These are phyloP conservation scores for Drosophila hamatofila DNA, from an alignment of 2,888 invertebrate genomes.

Conservation along the genomic window DNA sequence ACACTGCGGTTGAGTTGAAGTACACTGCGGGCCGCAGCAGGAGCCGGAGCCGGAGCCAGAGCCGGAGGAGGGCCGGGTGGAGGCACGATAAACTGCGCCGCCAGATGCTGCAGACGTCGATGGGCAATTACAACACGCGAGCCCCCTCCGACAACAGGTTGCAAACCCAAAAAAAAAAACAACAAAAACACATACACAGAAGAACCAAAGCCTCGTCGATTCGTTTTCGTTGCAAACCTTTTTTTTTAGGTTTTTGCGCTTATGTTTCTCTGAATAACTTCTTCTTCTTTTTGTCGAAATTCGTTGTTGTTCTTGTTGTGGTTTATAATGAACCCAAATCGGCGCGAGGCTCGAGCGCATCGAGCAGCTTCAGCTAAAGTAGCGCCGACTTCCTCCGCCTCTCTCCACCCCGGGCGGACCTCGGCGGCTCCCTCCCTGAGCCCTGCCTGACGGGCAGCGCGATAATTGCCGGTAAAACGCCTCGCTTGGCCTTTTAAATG, in stretches of 20 bases:
- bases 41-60: not conserved
- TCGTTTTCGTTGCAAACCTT: conserved; percentile 15
- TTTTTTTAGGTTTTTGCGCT: conserved; percentile 23
- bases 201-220: conserved; percentile 34
- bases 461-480: conserved; percentile 82
- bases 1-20: conserved; percentile 69
- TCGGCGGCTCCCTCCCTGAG: conserved; percentile 2
- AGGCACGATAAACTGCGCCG: conserved; percentile 68
- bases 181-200: no score
- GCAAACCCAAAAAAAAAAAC: conserved; percentile 21
- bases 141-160: conserved; percentile 54
- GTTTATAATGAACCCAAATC: conserved; percentile 71
- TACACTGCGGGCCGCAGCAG: not conserved
- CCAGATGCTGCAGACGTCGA: conserved; percentile 71
- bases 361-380: conserved; percentile 26
- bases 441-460: conserved; percentile 53
- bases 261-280: conserved; percentile 39
- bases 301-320: conserved; percentile 54
- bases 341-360: conserved; percentile 51
- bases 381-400: not conserved
- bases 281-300: conserved; percentile 24
- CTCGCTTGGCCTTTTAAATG: conserved; percentile 80
- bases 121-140: conserved; percentile 79
- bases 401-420: not conserved
- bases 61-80: not conserved